These are phyloP conservation scores for Drosophila mayaguana DNA, from an alignment of 2,888 invertebrate genomes.

Conservation along the genomic window DNA sequence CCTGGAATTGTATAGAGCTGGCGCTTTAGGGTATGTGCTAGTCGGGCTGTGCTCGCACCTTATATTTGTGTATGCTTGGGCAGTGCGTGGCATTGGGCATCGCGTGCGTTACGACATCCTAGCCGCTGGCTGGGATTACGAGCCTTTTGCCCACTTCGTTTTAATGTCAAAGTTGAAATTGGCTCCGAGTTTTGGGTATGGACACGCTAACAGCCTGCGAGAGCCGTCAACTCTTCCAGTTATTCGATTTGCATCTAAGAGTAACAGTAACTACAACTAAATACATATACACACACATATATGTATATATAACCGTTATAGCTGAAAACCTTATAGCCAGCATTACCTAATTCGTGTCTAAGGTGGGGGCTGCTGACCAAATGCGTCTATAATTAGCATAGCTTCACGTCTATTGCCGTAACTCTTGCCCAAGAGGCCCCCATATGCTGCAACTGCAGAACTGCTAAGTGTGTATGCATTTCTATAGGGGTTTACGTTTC, in stretches of 20 bases:
- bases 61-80: background rate
- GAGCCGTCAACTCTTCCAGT: constrained; percentile 61
- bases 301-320: background rate
- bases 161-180: constrained; percentile 74
- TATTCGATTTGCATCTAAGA: constrained; percentile 41
- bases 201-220: constrained; percentile 23
- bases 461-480: background rate
- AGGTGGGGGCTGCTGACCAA: constrained; percentile 35
- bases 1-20: background rate
- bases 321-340: constrained; percentile 7
- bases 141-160: constrained; percentile 13
- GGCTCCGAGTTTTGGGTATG: background rate
- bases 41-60: background rate
- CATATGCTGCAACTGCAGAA: background rate
- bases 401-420: constrained; percentile 29
- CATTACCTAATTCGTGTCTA: background rate
- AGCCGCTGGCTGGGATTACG: constrained; percentile 24
- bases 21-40: background rate
- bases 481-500: background rate
- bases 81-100: constrained; percentile 23
- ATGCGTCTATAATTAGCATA: constrained; percentile 54
- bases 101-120: constrained; percentile 45
- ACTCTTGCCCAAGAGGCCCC: background rate
- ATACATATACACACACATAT: background rate
- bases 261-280: background rate